Evolutionary conservation across 2,113 vertebrate species (phyloP).

Genomic region (Capra hircus): DNA sequence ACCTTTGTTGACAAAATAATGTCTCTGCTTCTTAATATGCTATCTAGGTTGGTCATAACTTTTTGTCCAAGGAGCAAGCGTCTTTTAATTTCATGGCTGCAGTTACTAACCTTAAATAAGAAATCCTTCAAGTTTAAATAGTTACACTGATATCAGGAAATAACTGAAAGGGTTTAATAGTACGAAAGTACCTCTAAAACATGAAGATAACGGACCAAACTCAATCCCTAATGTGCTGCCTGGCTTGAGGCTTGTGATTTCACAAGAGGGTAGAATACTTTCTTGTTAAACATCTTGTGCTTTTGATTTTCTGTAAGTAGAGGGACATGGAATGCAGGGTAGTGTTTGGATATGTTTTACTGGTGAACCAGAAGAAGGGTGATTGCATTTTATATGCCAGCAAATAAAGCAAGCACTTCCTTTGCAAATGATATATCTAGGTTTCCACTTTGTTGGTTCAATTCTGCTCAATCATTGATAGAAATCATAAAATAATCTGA

Average conservation of each 20-base stretch:
- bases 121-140: neutral
- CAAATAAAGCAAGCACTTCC: neutral
- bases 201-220: neutral
- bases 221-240: neutral
- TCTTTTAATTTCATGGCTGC: neutral
- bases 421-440: neutral
- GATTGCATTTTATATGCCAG: neutral
- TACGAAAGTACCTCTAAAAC: neutral
- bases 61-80: neutral
- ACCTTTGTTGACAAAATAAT: neutral
- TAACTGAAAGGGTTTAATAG: neutral
- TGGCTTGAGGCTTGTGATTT: neutral
- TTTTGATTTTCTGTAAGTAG: neutral
- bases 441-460: neutral
- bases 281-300: neutral
- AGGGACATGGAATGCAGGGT: neutral
- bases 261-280: neutral
- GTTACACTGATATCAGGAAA: neutral
- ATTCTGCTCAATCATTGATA: neutral
- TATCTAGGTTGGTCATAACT: neutral
- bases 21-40: neutral
- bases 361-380: neutral
- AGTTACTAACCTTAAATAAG: neutral
- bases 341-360: neutral
- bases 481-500: neutral